Base-by-base conservation (phyloP, 1,140 invertebrate genomes). In the Drosophila quadrilineata region DNA sequence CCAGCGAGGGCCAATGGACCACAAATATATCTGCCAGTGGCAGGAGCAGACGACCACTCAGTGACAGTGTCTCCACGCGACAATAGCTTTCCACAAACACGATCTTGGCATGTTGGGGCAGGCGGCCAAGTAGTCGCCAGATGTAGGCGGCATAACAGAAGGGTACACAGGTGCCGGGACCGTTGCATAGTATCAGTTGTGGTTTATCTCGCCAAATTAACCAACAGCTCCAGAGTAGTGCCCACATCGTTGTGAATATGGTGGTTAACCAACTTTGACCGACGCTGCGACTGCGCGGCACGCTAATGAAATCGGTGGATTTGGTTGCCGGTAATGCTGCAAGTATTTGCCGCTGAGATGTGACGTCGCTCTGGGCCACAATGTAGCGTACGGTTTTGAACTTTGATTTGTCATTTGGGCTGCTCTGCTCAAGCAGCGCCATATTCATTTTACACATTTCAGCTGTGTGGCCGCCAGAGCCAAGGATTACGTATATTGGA, bases 21-120 rank as follows among this genome's bases (percentile, higher is more conserved):
- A 99, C 90, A 88, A 98, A 92, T 76, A 95, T 90, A 91, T 99
- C 96, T 31, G 93, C 94, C 85, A 98, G 89, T 71, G 93, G 94
- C 82, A 95, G 93, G 12, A 99, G 90, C 65, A 99, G 95, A 90
- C 95, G 95, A 3, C 96, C 98, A 68, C 94, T 95, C 5, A 99
- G 88, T 3, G 98, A 99, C 6, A 99, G 90, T 14, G 93, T 94
- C 79, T 95, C 93, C 0, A 98, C 97, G 76, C 98, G 92, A 87
- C 98, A 99, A 74, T 98, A 94, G 89, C 97, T 99, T 91, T 99
- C 98, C 40, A 99, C 91, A 90, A 97, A 99, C 22, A 99, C 91
- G 53, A 98, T 95, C 88, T 92, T 94, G 58, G 92, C 93, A 9
- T 59, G 48, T 0, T 38, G n/a, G 59, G 94, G 91, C 19, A 91